phyloP scores from a whole-genome alignment of 2,113 vertebrate genomes.

The Rhinopithecus roxellana region DNA sequence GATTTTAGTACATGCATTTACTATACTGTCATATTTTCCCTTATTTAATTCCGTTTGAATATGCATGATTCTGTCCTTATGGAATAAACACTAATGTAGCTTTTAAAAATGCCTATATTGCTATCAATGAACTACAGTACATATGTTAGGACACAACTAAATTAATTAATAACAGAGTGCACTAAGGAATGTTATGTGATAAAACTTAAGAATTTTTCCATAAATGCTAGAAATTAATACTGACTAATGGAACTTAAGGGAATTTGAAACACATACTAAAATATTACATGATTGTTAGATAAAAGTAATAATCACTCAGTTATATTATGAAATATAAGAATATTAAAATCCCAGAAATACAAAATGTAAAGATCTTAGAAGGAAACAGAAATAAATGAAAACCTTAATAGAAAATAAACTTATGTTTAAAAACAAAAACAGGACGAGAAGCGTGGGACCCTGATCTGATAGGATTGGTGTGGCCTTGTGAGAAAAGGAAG shows the following conservation, averaged over 20 bases:
- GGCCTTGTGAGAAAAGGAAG: neutral
- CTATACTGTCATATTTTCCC: neutral
- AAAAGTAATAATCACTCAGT: neutral
- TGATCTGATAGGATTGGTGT: neutral
- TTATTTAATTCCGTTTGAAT: neutral
- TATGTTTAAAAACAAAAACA: neutral
- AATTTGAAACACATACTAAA: neutral
- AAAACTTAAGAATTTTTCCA: neutral
- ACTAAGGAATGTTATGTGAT: neutral
- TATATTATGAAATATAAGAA: neutral
- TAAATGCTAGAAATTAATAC: neutral
- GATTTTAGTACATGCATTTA: constrained; percentile 50
- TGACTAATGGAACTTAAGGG: neutral
- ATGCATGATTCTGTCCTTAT: neutral
- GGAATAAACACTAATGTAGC: neutral
- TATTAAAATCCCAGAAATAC: neutral
- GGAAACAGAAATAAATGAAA: neutral
- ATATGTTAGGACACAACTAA: neutral
- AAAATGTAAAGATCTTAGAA: neutral
- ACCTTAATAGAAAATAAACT: neutral
- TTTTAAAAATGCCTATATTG: neutral
- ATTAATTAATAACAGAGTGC: neutral
- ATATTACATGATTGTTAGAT: neutral
- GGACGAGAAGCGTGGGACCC: neutral
- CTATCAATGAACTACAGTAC: neutral